Conservation (phyloP, 2,113 vertebrate genomes). For the Ceuthmochares aereus region DNA sequence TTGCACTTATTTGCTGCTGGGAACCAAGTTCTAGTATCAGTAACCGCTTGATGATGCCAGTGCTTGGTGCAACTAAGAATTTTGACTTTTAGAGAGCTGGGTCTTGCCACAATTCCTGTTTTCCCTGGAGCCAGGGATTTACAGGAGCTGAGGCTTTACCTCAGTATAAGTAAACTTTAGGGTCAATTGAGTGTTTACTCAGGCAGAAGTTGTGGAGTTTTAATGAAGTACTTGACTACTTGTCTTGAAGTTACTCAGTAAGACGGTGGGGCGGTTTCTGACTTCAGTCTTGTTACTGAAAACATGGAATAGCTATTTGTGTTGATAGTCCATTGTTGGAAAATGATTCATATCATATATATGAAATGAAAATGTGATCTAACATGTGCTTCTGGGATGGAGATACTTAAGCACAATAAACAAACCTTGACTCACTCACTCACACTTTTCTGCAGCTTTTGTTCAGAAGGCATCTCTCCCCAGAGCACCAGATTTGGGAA, state of each 20-base stretch:
- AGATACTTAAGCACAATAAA: neutral
- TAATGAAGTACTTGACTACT: neutral
- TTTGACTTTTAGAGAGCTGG: neutral
- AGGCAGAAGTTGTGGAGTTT: conserved; percentile 4
- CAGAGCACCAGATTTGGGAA: neutral
- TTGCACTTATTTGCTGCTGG: neutral
- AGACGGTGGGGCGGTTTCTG: neutral
- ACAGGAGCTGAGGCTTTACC: neutral
- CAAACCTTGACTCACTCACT: neutral
- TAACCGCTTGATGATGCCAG: neutral
- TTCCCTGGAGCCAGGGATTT: neutral
- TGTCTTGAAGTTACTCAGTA: neutral
- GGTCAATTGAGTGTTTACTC: neutral
- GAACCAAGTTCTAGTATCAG: neutral
- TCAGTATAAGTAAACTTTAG: neutral
- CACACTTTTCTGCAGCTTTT: neutral
- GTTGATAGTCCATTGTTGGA: neutral
- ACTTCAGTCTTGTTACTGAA: neutral
- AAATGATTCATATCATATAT: neutral
- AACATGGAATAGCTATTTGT: neutral
- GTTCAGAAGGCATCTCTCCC: neutral
- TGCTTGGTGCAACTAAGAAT: neutral
- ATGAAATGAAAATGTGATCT: neutral
- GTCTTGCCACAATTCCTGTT: neutral
- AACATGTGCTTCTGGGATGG: neutral